Percentiles rank a stretch among this genome's conserved stretches.
Conservation (phyloP, 37 sponge, comb jelly and placozoan genomes). For the Dysidea cf. avara region DNA sequence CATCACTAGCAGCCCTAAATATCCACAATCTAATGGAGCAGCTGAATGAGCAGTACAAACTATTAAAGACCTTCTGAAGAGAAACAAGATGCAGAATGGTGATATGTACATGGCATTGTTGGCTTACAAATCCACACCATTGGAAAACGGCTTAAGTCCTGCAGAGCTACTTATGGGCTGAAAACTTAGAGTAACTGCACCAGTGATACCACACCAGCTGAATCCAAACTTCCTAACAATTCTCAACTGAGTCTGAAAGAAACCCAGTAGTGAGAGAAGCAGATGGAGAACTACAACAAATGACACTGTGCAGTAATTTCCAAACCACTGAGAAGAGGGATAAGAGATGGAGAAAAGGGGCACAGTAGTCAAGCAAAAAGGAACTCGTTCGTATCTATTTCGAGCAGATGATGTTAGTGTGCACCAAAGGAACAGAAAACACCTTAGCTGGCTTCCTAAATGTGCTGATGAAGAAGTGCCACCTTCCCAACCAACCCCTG, state of each 20-base stretch:
- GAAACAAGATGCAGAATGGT: neutral
- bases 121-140: neutral
- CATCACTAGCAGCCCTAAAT: constrained; percentile 47
- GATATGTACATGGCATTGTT: neutral
- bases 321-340: too few species aligned
- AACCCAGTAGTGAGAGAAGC: neutral
- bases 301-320: too few species aligned
- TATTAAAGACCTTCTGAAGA: neutral
- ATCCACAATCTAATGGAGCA: constrained; percentile 64
- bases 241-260: neutral
- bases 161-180: constrained; percentile 4
- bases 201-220: neutral
- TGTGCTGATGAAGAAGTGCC: too few species aligned
- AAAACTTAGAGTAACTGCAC: neutral
- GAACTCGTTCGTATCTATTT: too few species aligned
- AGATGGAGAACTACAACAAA: constrained; percentile 7
- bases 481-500: too few species aligned
- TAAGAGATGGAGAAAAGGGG: too few species aligned
- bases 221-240: neutral
- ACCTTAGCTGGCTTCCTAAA: too few species aligned
- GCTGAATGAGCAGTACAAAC: constrained; percentile 56
- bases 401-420: too few species aligned
- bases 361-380: too few species aligned
- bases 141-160: neutral
- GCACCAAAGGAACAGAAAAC: too few species aligned